phyloP scores from a whole-genome alignment of 2,888 invertebrate genomes.

The Troglohyphantes excavatus region DNA sequence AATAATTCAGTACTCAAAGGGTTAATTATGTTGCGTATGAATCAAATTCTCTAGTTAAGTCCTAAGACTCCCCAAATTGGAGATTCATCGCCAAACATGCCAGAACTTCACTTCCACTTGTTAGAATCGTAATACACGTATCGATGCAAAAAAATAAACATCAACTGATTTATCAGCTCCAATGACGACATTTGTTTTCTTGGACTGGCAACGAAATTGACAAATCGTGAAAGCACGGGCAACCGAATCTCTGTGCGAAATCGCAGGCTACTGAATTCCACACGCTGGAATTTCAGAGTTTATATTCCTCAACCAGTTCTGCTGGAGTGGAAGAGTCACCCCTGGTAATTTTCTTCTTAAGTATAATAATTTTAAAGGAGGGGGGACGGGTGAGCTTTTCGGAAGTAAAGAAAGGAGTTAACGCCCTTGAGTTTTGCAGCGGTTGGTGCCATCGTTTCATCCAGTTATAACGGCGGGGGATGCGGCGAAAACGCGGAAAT shows the following conservation, averaged over 20 bases:
- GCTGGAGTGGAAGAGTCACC: conserved; percentile 16
- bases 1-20: no score
- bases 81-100: neutral
- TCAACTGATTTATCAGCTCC: conserved; percentile 63
- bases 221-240: conserved; percentile 62
- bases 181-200: conserved; percentile 75
- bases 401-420: conserved; percentile 28
- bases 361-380: conserved; percentile 38
- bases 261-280: conserved; percentile 68
- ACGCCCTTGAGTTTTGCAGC: conserved; percentile 16
- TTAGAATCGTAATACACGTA: conserved; percentile 28
- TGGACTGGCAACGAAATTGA: conserved; percentile 54
- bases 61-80: no score
- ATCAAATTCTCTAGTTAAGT: no score
- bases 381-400: neutral
- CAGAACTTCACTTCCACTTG: neutral
- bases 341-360: conserved; percentile 42
- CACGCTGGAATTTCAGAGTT: conserved; percentile 36
- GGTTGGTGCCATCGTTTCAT: neutral
- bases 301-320: conserved; percentile 36
- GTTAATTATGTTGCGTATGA: no score
- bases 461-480: conserved; percentile 21
- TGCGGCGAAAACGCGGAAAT: neutral
- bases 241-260: conserved; percentile 72
- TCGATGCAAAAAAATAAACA: conserved; percentile 16